phyloP scores from a whole-genome alignment of 2,113 vertebrate species.

The Crotalus tigris region DNA sequence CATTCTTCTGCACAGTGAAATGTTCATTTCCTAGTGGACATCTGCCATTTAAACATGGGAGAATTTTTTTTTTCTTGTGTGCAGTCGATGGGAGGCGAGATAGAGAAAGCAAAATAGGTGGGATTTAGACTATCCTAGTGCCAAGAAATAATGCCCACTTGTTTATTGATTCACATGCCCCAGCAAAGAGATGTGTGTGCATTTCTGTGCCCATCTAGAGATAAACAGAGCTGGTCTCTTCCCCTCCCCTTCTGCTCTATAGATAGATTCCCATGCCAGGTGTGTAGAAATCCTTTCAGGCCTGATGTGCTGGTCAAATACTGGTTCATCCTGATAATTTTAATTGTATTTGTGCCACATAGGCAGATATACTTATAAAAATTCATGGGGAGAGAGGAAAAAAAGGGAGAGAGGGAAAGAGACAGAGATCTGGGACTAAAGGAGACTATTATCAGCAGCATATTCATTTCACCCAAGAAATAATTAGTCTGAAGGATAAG shows the following conservation, averaged over 20 bases:
- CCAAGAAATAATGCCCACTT: not conserved
- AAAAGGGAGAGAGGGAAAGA: not conserved
- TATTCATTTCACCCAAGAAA: not conserved
- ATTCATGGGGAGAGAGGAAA: not conserved
- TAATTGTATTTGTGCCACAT: not conserved
- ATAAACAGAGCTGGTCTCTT: not conserved
- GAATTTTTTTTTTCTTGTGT: not conserved
- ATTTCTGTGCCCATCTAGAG: not conserved
- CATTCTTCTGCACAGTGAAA: not conserved
- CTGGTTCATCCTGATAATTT: not conserved
- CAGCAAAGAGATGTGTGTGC: not conserved
- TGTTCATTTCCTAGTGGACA: not conserved
- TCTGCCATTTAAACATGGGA: not conserved
- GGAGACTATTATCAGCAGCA: not conserved
- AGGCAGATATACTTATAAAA: not conserved
- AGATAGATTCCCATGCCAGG: not conserved
- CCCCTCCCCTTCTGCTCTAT: not conserved
- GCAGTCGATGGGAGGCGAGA: not conserved
- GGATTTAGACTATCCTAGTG: not conserved
- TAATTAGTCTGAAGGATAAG: not conserved
- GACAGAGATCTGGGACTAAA: not conserved
- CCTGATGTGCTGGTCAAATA: conserved; percentile 28
- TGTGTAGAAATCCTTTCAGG: conserved; percentile 3
- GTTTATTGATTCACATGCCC: not conserved
- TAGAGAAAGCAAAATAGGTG: not conserved